Evolutionary conservation across 2,113 vertebrate genomes (phyloP).

Genomic region (Recurvirostra avosetta): DNA sequence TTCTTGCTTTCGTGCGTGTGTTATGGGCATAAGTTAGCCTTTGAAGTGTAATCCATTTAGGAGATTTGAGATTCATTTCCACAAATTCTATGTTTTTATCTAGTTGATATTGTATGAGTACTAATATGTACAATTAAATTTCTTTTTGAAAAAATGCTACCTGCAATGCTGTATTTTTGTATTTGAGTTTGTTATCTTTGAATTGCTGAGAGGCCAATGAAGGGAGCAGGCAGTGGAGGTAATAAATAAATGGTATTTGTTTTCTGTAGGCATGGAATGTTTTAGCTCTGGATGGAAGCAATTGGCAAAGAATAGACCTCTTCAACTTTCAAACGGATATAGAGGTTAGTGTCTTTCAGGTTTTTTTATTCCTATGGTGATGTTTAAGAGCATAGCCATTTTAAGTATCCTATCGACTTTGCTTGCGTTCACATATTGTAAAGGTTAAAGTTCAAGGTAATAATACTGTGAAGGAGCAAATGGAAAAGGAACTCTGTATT

Average conservation of each 20-base stretch:
- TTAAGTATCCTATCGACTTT: neutral
- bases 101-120: neutral
- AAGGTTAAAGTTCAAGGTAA: neutral
- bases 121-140: neutral
- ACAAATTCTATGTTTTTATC: neutral
- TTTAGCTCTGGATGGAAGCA: slow-evolving; percentile 94
- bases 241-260: neutral
- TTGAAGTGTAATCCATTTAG: neutral
- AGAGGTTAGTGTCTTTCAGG: slow-evolving; percentile 78
- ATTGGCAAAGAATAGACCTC: slow-evolving; percentile 96
- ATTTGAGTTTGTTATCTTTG: neutral
- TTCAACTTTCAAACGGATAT: slow-evolving; percentile 98
- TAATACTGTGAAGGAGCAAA: neutral
- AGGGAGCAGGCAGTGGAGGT: neutral
- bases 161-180: neutral
- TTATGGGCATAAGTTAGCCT: neutral
- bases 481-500: neutral
- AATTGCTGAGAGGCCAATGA: neutral
- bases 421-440: accelerated
- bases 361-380: neutral
- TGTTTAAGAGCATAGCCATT: neutral
- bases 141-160: neutral
- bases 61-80: neutral
- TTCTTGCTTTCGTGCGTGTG: neutral
- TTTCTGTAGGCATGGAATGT: slow-evolving; percentile 89